Evolutionary conservation across 2,113 vertebrate species (phyloP).

Genomic region (Xiphorhynchus elegans): DNA sequence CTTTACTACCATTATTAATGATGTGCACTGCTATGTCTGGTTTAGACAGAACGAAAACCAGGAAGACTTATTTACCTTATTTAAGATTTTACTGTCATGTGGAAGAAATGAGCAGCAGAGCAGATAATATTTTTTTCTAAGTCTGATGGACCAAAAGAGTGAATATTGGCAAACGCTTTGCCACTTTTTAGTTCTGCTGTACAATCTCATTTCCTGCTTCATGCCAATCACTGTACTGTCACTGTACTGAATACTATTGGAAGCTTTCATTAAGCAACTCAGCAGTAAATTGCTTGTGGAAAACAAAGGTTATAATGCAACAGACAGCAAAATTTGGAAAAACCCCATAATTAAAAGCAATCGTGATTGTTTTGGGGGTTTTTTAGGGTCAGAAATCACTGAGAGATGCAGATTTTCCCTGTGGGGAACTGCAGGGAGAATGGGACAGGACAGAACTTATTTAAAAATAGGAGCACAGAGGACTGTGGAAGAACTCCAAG

Average conservation of each 20-base stretch:
- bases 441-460: neutral
- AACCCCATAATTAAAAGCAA: neutral
- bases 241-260: neutral
- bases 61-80: neutral
- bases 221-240: neutral
- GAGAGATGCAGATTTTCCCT: neutral
- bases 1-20: neutral
- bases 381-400: neutral
- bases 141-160: neutral
- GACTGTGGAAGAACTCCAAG: slow-evolving; percentile 39
- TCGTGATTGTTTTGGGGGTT: neutral
- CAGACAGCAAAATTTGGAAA: neutral
- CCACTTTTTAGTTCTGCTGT: neutral
- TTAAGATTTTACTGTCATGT: neutral
- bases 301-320: neutral
- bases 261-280: neutral
- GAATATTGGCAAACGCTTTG: slow-evolving; percentile 9
- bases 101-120: slow-evolving; percentile 23
- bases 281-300: neutral
- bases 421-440: neutral
- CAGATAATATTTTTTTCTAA: neutral
- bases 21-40: neutral
- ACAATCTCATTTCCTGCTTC: slow-evolving; percentile 39
- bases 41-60: neutral
- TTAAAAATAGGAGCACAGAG: slow-evolving; percentile 47